Percentiles rank a stretch among this genome's conserved stretches.
Evolutionary conservation across 2,888 invertebrate species (phyloP).

Genomic region (Sphecodes monilicornis): DNA sequence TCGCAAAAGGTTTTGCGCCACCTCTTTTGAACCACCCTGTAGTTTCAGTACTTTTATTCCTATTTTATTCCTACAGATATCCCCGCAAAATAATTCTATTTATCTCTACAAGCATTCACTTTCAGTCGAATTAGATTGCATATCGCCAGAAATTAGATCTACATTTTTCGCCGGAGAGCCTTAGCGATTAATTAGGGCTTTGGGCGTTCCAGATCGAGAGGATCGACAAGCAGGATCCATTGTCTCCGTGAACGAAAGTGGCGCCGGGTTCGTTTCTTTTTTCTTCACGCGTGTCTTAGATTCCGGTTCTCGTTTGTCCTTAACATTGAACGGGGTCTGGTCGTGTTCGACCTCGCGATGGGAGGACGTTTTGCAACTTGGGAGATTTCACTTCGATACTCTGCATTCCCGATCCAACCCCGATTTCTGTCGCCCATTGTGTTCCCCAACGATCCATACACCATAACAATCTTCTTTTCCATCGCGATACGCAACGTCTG

Average conservation of each 20-base stretch:
- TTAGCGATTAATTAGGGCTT: neutral
- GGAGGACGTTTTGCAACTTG: conserved; percentile 66
- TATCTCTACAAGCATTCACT: neutral
- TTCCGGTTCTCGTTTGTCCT: conserved; percentile 71
- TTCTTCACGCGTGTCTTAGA: conserved; percentile 50
- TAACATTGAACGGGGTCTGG: conserved; percentile 71
- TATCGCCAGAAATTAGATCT: neutral
- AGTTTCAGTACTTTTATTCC: neutral
- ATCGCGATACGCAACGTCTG: too few species aligned
- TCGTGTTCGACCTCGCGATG: conserved; percentile 62
- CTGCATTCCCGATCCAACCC: conserved; percentile 42
- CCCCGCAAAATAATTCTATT: neutral
- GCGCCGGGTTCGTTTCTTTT: conserved; percentile 24
- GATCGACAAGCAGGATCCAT: conserved; percentile 15
- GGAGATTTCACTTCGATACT: conserved; percentile 65
- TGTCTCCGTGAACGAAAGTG: conserved; percentile 45
- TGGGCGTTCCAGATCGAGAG: neutral
- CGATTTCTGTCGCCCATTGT: conserved; percentile 12
- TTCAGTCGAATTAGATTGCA: neutral
- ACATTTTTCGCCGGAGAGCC: neutral
- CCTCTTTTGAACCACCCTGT: neutral
- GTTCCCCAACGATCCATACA: neutral
- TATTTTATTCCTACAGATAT: neutral
- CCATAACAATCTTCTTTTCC: neutral
- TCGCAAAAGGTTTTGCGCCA: neutral